Evolutionary conservation across 2,113 vertebrate species (phyloP).

Genomic region (Pterophyllum scalare): DNA sequence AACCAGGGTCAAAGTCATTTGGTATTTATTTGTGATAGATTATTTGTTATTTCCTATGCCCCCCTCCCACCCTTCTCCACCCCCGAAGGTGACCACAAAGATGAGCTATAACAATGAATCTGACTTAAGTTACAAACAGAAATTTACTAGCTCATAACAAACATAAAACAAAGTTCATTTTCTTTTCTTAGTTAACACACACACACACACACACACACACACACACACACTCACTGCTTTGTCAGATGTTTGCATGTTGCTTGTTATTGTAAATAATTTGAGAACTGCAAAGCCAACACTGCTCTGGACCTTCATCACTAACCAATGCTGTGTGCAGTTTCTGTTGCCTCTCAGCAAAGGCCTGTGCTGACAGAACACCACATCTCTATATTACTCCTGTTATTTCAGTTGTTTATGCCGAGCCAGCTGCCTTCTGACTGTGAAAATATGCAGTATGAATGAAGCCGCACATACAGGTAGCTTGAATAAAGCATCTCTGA

Average conservation of each 20-base stretch:
- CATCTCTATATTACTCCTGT: neutral
- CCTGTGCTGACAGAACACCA: neutral
- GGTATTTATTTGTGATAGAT: neutral
- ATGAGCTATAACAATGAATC: neutral
- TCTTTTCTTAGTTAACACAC: too few species aligned
- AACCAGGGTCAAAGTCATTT: too few species aligned
- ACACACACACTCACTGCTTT: neutral
- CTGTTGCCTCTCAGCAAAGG: neutral
- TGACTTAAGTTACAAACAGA: neutral
- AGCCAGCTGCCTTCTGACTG: conserved; percentile 19
- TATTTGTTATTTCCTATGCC: neutral
- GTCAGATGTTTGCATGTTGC: neutral
- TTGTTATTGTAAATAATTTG: neutral
- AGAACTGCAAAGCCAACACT: neutral
- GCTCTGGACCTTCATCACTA: neutral
- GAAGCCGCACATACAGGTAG: neutral
- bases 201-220: too few species aligned
- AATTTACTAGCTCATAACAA: neutral
- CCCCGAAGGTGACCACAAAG: neutral
- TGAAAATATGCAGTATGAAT: conserved; percentile 29
- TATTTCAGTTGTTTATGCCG: conserved; percentile 3
- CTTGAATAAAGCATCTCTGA: neutral
- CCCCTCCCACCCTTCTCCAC: too few species aligned
- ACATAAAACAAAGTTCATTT: too few species aligned
- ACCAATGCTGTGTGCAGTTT: too few species aligned